Evolutionary conservation across 1,140 invertebrate genomes (phyloP).

Genomic region (Chlorops oryzae): DNA sequence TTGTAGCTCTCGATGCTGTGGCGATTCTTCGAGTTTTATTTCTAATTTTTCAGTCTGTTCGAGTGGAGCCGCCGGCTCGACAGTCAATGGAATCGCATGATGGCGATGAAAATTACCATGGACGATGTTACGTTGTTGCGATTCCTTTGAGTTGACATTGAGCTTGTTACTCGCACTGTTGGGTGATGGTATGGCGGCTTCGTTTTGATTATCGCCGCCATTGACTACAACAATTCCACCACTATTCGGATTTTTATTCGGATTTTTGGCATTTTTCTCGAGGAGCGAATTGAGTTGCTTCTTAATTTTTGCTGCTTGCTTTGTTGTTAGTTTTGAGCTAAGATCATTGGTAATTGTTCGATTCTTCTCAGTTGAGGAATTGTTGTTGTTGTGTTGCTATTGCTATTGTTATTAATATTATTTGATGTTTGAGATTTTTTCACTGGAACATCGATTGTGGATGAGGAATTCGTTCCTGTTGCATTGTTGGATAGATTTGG

Average conservation of each 20-base stretch:
- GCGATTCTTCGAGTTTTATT: constrained; percentile 41
- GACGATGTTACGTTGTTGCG: constrained; percentile 16
- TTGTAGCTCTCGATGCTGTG: constrained; percentile 34
- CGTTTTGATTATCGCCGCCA: constrained; percentile 12
- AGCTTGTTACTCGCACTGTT: too few species aligned
- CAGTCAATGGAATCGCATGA: constrained; percentile 38
- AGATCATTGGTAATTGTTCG: constrained; percentile 21
- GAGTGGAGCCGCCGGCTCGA: constrained; percentile 39
- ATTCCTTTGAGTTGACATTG: constrained; percentile 2
- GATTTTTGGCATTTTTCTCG: constrained; percentile 31
- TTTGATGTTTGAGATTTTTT: neutral
- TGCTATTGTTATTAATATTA: constrained; percentile 21
- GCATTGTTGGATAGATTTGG: constrained; percentile 9
- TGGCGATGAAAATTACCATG: constrained; percentile 40
- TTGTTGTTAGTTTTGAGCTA: constrained; percentile 27
- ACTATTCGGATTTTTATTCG: constrained; percentile 8
- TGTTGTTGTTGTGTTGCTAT: constrained; percentile 22
- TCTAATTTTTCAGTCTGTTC: constrained; percentile 44
- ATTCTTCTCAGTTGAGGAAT: constrained; percentile 21
- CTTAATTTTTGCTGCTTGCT: constrained; percentile 40
- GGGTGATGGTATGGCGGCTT: constrained; percentile 15
- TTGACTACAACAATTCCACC: neutral
- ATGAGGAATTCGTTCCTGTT: constrained; percentile 12
- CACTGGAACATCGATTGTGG: constrained; percentile 1
- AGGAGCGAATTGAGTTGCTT: constrained; percentile 42